Base-by-base conservation (phyloP, 2,113 vertebrate genomes). In the Boleophthalmus pectinirostris region DNA sequence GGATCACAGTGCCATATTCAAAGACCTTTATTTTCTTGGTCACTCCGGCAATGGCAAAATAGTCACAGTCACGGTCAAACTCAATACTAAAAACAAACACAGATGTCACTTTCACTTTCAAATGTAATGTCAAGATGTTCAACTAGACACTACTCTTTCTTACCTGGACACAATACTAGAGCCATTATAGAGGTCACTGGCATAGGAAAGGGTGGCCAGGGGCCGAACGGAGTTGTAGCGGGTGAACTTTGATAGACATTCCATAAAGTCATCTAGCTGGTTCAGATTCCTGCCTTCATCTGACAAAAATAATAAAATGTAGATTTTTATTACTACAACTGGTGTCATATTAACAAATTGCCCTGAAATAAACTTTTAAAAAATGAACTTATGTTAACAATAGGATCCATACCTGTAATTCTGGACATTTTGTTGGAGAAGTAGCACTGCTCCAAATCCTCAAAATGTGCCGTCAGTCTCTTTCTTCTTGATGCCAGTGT, bases 21-120 rank as follows among this genome's bases (percentile, higher is more conserved):
- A 98, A 99, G 75, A 99, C 98, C 91, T 99, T 99, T 87, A 99
- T 99, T 90, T 99, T 98, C 94, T 99, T 99, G 81, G 98, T 99
- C 87, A 99, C 97, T 21, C 98, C 98, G 35, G 98, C 98, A 16
- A 99, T 99, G 80, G 98, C 98, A 78, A 99, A 99, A 91, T 98
- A 99, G 92, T 99, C 98, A 94, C 98, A 99, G 93, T 99, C 98
- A 13, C 98, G 94, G 93, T 99, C 98, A 79, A 99, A 99, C 84
- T 99, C 98, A 88, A 99, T 99, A 93, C 97, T 99, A 89, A 71
- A 64, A 75, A 86, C 24, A 85, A 12, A 67, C 33, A 25, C 3
- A 58, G 23, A 25, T 6, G 23, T 25, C 13, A 58, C 56, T 25
- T 58, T 25, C 13, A 58, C 56, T 58, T 58, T 14, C 23, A 58